Evolutionary conservation across 2,797 vertebrate genomes (phyloP).

Genomic region (Sebastolobus alascanus): DNA sequence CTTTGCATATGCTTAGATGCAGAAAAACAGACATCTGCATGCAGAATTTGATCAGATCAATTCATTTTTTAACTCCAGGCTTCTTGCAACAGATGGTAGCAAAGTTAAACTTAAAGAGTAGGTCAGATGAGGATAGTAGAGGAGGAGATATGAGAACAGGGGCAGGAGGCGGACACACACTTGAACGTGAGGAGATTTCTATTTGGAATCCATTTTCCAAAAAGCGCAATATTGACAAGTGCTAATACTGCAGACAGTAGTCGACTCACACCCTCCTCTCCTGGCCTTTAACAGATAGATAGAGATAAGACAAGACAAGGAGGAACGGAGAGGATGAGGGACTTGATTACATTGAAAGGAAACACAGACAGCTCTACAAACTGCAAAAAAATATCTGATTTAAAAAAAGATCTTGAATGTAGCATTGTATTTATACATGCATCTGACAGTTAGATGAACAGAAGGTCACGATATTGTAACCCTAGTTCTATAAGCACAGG

Average conservation of each 20-base stretch:
- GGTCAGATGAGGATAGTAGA: constrained; percentile 57
- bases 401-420: background rate
- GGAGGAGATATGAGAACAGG: constrained; percentile 42
- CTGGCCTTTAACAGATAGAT: constrained; percentile 37
- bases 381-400: constrained; percentile 3
- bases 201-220: constrained; percentile 66
- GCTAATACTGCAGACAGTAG: constrained; percentile 69
- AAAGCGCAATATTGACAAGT: constrained; percentile 65
- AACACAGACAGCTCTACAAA: background rate
- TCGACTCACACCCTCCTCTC: constrained; percentile 66
- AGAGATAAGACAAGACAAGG: constrained; percentile 32
- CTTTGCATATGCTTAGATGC: constrained; percentile 1
- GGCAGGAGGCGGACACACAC: constrained; percentile 46
- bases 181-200: constrained; percentile 71
- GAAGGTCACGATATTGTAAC: too few relatives aligned
- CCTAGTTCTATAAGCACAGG: too few relatives aligned
- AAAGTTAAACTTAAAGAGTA: constrained; percentile 33
- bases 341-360: background rate
- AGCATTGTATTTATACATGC: background rate
- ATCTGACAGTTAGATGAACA: background rate
- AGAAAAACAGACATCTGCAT: constrained; percentile 1
- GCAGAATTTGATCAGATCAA: constrained; percentile 38
- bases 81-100: constrained; percentile 42
- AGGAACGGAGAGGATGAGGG: background rate
- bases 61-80: constrained; percentile 18